These are phyloP conservation scores for Oxytorus armatus DNA, from an alignment of 2,888 invertebrate species.

Conservation along the genomic window DNA sequence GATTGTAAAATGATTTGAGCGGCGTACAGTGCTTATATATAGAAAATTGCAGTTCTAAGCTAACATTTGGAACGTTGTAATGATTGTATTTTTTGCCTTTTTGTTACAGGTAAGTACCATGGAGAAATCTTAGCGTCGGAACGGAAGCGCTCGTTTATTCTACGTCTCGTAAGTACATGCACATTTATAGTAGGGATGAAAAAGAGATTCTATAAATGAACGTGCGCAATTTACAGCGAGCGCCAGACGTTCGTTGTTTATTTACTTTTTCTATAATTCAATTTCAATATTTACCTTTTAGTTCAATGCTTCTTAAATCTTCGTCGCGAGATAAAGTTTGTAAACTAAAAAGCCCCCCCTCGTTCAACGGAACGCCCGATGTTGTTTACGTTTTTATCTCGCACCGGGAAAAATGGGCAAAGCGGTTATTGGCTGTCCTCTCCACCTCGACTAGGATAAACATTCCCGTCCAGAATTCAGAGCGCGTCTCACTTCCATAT, in stretches of 20 bases:
- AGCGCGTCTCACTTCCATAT: slow-evolving; percentile 1
- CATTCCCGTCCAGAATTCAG: slow-evolving; percentile 9
- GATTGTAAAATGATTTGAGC: too few relatives aligned
- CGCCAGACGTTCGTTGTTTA: slow-evolving; percentile 3
- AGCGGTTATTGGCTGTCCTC: not conserved
- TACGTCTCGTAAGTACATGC: slow-evolving; percentile 47
- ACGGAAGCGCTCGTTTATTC: not conserved
- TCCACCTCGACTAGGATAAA: not conserved
- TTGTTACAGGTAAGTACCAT: slow-evolving; percentile 70
- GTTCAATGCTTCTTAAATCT: slow-evolving; percentile 11
- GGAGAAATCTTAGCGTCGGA: not conserved
- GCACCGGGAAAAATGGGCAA: too few relatives aligned
- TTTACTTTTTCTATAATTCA: slow-evolving; percentile 14
- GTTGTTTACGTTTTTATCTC: too few relatives aligned
- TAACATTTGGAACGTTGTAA: slow-evolving; percentile 21
- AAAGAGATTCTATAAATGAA: not conserved
- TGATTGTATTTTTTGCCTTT: slow-evolving; percentile 34
- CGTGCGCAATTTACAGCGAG: not conserved
- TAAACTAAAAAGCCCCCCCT: too few relatives aligned
- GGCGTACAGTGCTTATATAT: not conserved
- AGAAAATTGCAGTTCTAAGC: slow-evolving; percentile 3
- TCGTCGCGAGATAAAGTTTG: slow-evolving; percentile 3
- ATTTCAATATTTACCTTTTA: slow-evolving; percentile 18
- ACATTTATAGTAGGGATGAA: too few relatives aligned
- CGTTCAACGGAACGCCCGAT: too few relatives aligned